A percentile compares a stretch with the other conserved stretches of the same genome.
Evolutionary conservation across 2,888 invertebrate species (phyloP).

Genomic region (Lasiommata megera): DNA sequence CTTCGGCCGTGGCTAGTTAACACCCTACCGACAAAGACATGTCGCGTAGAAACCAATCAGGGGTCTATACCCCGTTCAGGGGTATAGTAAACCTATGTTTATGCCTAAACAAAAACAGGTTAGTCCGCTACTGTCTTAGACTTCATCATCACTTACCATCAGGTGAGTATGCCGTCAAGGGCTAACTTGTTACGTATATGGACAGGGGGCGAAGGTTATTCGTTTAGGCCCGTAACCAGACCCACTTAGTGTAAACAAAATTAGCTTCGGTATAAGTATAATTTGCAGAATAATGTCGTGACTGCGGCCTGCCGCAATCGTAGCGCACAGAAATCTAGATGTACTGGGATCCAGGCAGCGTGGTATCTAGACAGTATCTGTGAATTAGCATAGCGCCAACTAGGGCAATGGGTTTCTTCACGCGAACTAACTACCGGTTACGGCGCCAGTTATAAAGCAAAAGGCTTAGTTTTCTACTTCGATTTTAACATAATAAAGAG

Average conservation of each 20-base stretch:
- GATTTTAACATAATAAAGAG: not conserved
- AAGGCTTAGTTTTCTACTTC: not conserved
- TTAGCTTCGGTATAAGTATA: not conserved
- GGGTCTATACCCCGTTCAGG: no score
- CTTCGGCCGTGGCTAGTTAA: no score
- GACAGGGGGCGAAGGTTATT: no score
- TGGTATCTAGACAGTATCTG: slow-evolving; percentile 32
- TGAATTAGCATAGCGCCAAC: slow-evolving; percentile 37
- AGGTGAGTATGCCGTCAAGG: no score
- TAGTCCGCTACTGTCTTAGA: no score
- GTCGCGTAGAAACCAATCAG: no score
- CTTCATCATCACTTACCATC: no score
- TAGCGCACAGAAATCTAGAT: slow-evolving; percentile 8
- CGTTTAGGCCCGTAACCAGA: no score
- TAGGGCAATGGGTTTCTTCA: slow-evolving; percentile 42
- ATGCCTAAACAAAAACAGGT: no score
- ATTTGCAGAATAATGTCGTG: not conserved
- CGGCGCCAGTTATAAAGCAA: not conserved
- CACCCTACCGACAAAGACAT: no score
- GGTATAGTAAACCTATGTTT: no score
- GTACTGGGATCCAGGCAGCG: slow-evolving; percentile 4
- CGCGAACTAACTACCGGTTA: slow-evolving; percentile 32
- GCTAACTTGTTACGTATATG: no score
- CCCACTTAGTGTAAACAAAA: not conserved
- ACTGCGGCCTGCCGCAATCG: not conserved